Percentiles rank a stretch among this genome's conserved stretches.
Evolutionary conservation across 2,797 vertebrate genomes (phyloP).

Genomic region (Enteromius paludinosus): DNA sequence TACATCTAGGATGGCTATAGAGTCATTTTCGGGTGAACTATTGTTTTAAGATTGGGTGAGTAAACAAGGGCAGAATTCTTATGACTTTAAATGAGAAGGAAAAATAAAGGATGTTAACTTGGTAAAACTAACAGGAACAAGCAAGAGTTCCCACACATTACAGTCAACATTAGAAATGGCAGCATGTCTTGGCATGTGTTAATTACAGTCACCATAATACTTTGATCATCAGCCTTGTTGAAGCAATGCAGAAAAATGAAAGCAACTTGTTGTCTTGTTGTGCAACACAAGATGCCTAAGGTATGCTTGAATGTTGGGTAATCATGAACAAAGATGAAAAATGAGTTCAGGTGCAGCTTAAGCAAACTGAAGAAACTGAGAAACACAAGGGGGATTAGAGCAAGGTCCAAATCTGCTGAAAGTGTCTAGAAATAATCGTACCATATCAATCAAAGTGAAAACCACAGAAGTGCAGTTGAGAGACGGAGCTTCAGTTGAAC

Average conservation of each 20-base stretch:
- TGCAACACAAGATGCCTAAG: not conserved
- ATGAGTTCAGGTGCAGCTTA: not conserved
- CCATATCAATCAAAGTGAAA: conserved; percentile 11
- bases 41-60: not conserved
- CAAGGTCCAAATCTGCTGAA: conserved; percentile 44
- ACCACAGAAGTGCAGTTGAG: conserved; percentile 7
- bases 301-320: conserved; percentile 10
- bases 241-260: conserved; percentile 8
- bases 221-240: conserved; percentile 9
- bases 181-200: conserved; percentile 43
- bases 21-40: no score
- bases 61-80: not conserved
- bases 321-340: conserved; percentile 9
- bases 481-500: not conserved
- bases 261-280: conserved; percentile 23
- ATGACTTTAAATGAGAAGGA: not conserved
- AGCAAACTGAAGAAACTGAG: not conserved
- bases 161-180: not conserved
- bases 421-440: conserved; percentile 31
- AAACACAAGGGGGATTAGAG: not conserved
- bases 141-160: not conserved
- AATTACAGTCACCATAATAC: not conserved
- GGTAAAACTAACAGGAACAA: not conserved
- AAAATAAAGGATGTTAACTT: not conserved
- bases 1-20: no score